Base-by-base conservation (phyloP, 2,888 invertebrate genomes). In the Pachycephus smyrnensis region DNA sequence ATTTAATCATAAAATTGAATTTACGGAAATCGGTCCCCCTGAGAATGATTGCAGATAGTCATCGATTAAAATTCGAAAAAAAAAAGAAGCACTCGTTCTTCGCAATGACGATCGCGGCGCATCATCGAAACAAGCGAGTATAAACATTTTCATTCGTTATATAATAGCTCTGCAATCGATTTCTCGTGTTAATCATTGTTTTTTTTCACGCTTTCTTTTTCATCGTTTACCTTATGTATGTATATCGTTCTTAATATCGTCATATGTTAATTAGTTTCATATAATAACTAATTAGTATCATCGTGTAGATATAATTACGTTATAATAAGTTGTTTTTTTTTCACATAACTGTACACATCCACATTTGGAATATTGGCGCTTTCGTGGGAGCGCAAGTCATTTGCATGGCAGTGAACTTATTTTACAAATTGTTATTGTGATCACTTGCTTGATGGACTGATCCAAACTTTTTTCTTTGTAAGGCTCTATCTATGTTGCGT, bases 351-450 rank as follows among this genome's bases (percentile, higher is more conserved):
- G 87, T 89, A 88, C 89, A 89, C 87, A 88, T 88, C 88, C 87
- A 88, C 87, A 85, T 83, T 84, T 82, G 86, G 86, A 87, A 86
- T 86, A 86, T 86, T 83, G 82, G 83, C 84, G 82, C 84, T 84
- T 81, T 80, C 76, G 79, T 83, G 80, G 79, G 84, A 86, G 89
- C 87, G 85, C 89, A 88, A 89, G 88, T 89, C 88, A 83, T 88
- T 88, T 85, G 84, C 86, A 85, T 90, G 90, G 90, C 89, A 89
- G 90, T 90, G 89, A 90, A 88, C 89, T 84, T 84, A 82, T 87
- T 84, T 86, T 88, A 86, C 82, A 85, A 84, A 84, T 85, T 81
- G 83, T 88, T 87, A 87, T 87, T 87, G 86, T 87, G 84, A 88
- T 89, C 86, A 86, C 87, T 87, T 86, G 83, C 83, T 83, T 83